Base-by-base conservation (phyloP, 2,113 vertebrate genomes). In the Otolemur garnettii region DNA sequence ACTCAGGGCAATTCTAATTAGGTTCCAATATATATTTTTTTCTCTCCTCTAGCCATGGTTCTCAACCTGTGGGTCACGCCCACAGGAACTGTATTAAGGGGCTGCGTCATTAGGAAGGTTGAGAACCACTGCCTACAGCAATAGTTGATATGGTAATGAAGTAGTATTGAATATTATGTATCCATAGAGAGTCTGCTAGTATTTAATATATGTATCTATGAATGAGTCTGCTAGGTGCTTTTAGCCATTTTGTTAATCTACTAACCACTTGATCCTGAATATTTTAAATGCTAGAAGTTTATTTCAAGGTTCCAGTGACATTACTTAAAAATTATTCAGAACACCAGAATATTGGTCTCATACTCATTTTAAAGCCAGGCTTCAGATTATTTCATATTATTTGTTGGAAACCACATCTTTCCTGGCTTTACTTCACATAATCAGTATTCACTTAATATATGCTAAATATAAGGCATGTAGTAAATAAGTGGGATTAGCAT, bases 61-160 rank as follows among this genome's bases (percentile, higher is more conserved):
- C 45, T 50, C 8, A 50, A 50, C 10, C 45, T 50, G 45, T 50
- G 45, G 8, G 10, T 50, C 45, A 9, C 45, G 10, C 45, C 45
- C 45, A 9, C 8, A 50, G 45, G 45, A 50, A 50, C 45, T 8
- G 8, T 50, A 50, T 50, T 9, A 10, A 50, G 10, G 45, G 45
- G 45, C 7, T 10, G 45, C 8, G 45, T 7, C 45, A 50, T 1
- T 9, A 50, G 45, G 45, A 50, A 50, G 45, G 45, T 50, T 50
- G 45, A 50, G 45, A 50, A 50, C 45, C 45, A 50, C 45, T 50
- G 45, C 45, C 45, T 50, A 50, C 8, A 50, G 45, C 45, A 96
- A 93, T 57, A 74, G 33, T 33, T 94, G 93, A 89, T 95, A 96
- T 93, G 18, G 30, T 87, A 92, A 88, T 45, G 45, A 57, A 90